These are phyloP conservation scores for Cybosia mesomella DNA, from an alignment of 2,888 invertebrate genomes.

Conservation along the genomic window DNA sequence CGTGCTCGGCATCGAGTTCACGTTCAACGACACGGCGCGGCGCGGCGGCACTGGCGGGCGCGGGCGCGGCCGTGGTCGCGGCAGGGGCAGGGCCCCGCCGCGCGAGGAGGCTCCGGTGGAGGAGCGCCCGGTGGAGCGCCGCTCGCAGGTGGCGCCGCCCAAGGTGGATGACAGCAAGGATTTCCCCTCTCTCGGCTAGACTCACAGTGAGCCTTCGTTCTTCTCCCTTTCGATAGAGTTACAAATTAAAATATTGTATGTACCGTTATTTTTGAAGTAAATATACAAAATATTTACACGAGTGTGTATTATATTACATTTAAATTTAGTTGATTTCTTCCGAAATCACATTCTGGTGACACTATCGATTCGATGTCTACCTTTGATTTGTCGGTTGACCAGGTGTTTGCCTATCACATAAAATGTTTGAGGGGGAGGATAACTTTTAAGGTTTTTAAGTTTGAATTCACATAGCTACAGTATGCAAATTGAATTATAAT, in stretches of 20 bases:
- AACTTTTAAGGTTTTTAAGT: conserved; percentile 72
- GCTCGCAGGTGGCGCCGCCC: conserved; percentile 87
- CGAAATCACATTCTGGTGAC: conserved; percentile 46
- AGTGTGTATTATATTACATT: conserved; percentile 84
- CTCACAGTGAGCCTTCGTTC: conserved; percentile 75
- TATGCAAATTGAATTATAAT: conserved; percentile 76
- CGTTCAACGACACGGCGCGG: conserved; percentile 93
- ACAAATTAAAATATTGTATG: conserved; percentile 86
- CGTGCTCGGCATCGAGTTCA: conserved; percentile 95
- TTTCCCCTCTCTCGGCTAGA: conserved; percentile 96
- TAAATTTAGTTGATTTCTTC: conserved; percentile 64
- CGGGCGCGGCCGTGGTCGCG: conserved; percentile 87
- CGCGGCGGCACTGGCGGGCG: conserved; percentile 90
- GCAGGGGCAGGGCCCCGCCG: conserved; percentile 76
- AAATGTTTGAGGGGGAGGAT: conserved; percentile 74
- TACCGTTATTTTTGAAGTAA: conserved; percentile 87
- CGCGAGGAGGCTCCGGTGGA: conserved; percentile 69
- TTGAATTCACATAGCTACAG: conserved; percentile 77
- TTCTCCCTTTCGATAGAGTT: conserved; percentile 84
- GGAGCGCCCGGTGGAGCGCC: conserved; percentile 70
- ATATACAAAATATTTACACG: conserved; percentile 87
- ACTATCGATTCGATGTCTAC: conserved; percentile 41
- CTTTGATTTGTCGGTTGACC: conserved; percentile 41
- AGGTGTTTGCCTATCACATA: conserved; percentile 61
- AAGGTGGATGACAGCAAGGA: conserved; percentile 98